phyloP scores from a whole-genome alignment of 37 sponge, comb jelly and placozoan genomes.

The Halisarca cf. caerulea region DNA sequence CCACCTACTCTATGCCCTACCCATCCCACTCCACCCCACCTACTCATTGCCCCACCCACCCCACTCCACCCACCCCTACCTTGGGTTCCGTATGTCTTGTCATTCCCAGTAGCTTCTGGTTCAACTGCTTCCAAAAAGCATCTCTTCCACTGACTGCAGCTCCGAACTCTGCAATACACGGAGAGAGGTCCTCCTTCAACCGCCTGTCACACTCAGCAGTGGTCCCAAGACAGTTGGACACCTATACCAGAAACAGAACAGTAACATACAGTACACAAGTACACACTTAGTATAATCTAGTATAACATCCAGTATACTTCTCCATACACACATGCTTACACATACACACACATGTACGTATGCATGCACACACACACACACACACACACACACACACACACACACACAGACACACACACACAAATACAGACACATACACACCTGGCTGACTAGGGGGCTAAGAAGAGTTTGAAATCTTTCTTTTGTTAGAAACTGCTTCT shows the following conservation, averaged over 20 bases:
- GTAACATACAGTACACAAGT: not conserved
- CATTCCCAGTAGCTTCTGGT: constrained; percentile 79
- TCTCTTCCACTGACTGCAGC: constrained; percentile 79
- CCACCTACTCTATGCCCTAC: not conserved
- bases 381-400: constrained; percentile 10
- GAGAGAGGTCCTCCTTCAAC: constrained; percentile 41
- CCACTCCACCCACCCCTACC: constrained; percentile 35
- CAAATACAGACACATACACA: constrained; percentile 38
- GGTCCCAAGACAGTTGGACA: constrained; percentile 19
- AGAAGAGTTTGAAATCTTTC: constrained; percentile 70
- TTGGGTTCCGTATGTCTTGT: constrained; percentile 56
- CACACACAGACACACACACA: constrained; percentile 32
- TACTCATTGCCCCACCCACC: not conserved
- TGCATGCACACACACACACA: no score
- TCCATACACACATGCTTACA: not conserved
- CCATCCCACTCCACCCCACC: not conserved
- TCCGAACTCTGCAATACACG: constrained; percentile 88
- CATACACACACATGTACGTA: not conserved
- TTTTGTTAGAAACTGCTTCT: constrained; percentile 58
- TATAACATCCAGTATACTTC: not conserved
- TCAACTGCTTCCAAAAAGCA: constrained; percentile 82
- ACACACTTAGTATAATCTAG: no score
- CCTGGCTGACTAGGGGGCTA: constrained; percentile 69
- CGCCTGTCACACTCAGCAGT: not conserved
- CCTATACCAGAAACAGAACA: constrained; percentile 2